Evolutionary conservation across 2,797 vertebrate genomes (phyloP).

Genomic region (Harpagifer antarcticus): DNA sequence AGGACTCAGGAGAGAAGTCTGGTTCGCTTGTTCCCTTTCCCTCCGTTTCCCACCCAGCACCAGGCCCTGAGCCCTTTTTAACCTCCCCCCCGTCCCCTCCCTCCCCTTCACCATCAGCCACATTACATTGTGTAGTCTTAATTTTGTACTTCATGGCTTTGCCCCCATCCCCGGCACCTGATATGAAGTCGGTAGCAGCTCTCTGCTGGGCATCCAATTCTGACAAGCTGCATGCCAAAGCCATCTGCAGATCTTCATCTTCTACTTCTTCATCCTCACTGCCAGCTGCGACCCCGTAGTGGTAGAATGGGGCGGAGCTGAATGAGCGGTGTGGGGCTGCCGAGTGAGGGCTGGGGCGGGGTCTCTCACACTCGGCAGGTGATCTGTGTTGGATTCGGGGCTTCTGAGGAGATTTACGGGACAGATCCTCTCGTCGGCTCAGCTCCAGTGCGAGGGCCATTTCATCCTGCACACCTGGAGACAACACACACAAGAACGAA

Average conservation of each 20-base stretch:
- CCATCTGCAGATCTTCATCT: constrained; percentile 96
- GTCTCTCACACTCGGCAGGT: constrained; percentile 64
- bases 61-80: constrained; percentile 29
- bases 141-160: constrained; percentile 21
- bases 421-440: constrained; percentile 89
- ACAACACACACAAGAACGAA: constrained; percentile 44
- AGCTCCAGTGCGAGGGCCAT: constrained; percentile 94
- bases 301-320: constrained; percentile 85
- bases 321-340: constrained; percentile 75
- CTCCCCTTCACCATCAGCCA: constrained; percentile 3
- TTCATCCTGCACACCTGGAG: constrained; percentile 92
- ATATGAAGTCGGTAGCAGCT: constrained; percentile 83
- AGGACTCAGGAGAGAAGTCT: constrained; percentile 42
- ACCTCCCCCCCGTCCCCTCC: constrained; percentile 26
- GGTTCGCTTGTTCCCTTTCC: constrained; percentile 23
- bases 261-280: constrained; percentile 84
- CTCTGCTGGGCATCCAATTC: constrained; percentile 95
- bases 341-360: constrained; percentile 55
- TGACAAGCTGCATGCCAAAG: constrained; percentile 97
- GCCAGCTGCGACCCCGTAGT: constrained; percentile 40
- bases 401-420: constrained; percentile 48
- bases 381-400: constrained; percentile 63
- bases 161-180: constrained; percentile 81
- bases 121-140: constrained; percentile 14
- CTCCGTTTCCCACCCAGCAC: constrained; percentile 5